Percentiles rank a stretch among this genome's conserved stretches.
Evolutionary conservation across 2,888 invertebrate genomes (phyloP).

Genomic region (Tigriopus californicus): DNA sequence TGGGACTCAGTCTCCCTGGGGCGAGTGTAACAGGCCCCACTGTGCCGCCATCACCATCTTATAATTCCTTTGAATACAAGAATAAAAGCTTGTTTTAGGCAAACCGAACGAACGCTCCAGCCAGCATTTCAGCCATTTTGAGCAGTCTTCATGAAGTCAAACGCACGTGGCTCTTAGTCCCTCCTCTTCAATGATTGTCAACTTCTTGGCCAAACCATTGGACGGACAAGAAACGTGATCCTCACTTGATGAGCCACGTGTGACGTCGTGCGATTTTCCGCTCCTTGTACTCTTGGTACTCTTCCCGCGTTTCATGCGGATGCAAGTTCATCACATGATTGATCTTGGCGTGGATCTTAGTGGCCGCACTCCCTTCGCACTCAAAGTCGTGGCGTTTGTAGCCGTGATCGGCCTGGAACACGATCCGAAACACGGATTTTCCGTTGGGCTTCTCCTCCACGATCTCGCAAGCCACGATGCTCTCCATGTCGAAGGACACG

Average conservation of each 20-base stretch:
- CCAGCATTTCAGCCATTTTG: too few species aligned
- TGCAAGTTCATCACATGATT: conserved; percentile 65
- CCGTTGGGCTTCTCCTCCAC: conserved; percentile 48
- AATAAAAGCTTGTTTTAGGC: too few species aligned
- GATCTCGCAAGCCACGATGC: conserved; percentile 67
- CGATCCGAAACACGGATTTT: conserved; percentile 52
- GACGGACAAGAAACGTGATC: too few species aligned
- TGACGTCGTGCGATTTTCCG: conserved; percentile 31
- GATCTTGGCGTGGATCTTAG: conserved; percentile 68
- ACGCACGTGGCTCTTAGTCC: not conserved
- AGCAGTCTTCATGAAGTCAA: too few species aligned
- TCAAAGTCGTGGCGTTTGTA: conserved; percentile 80
- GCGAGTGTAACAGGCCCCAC: too few species aligned
- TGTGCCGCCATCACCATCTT: too few species aligned
- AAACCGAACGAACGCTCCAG: too few species aligned
- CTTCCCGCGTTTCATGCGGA: conserved; percentile 56
- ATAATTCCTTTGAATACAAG: too few species aligned
- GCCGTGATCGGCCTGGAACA: conserved; percentile 36
- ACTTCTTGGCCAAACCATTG: too few species aligned
- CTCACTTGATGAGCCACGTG: not conserved
- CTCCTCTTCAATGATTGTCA: not conserved
- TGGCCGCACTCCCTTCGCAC: conserved; percentile 49
- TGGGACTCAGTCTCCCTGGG: too few species aligned
- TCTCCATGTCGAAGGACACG: conserved; percentile 64
- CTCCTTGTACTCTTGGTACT: conserved; percentile 56